Evolutionary conservation across 2,888 invertebrate species (phyloP).

Genomic region (Phortica okadai): DNA sequence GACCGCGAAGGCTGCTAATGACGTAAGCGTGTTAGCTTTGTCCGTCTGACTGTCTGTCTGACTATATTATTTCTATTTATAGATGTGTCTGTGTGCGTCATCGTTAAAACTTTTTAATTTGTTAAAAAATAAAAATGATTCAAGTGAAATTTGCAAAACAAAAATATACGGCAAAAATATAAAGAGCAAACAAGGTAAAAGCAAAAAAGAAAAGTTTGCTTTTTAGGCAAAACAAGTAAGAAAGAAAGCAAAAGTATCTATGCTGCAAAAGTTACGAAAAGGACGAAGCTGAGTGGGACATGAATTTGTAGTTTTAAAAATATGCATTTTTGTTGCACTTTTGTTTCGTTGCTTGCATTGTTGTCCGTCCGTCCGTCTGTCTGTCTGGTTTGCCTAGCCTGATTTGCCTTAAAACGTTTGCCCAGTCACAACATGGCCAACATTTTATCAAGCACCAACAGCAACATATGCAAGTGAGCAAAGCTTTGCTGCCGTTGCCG

Average conservation of each 20-base stretch:
- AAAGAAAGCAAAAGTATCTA: conserved; percentile 1
- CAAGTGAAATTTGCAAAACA: conserved; percentile 28
- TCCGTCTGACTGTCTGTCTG: neutral
- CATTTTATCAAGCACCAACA: neutral
- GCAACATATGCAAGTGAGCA: conserved; percentile 23
- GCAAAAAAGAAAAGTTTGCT: neutral
- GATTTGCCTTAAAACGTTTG: neutral
- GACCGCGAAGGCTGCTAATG: conserved; percentile 1
- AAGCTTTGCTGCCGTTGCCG: neutral
- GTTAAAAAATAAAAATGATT: conserved; percentile 25
- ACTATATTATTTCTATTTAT: neutral
- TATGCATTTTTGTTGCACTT: conserved; percentile 21
- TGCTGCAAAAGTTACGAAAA: conserved; percentile 1
- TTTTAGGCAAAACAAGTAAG: neutral
- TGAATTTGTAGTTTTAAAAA: conserved; percentile 25
- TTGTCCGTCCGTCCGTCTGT: neutral
- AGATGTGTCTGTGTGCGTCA: neutral
- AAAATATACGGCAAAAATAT: conserved; percentile 20
- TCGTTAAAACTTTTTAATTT: conserved; percentile 42
- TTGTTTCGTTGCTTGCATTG: conserved; percentile 14
- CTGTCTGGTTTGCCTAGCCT: neutral
- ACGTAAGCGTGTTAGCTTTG: conserved; percentile 34
- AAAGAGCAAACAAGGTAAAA: neutral
- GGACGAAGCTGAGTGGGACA: neutral
- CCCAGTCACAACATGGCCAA: conserved; percentile 6